phyloP scores from a whole-genome alignment of 2,113 vertebrate species.

The Seriola quinqueradiata region DNA sequence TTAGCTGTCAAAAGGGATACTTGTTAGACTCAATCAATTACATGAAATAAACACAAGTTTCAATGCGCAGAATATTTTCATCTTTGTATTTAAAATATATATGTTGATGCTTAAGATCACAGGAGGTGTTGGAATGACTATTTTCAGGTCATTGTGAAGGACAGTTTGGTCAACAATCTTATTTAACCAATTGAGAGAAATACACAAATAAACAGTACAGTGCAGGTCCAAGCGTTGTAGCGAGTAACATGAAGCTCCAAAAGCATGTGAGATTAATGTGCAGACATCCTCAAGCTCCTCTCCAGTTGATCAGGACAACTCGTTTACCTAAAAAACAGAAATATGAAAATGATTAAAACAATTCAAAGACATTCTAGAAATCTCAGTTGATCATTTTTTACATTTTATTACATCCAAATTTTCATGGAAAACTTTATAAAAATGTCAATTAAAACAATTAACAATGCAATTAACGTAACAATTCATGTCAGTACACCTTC shows the following conservation, averaged over 20 bases:
- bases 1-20: constrained; percentile 65
- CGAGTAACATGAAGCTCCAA: not conserved
- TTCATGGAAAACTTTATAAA: too few species aligned
- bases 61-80: constrained; percentile 32
- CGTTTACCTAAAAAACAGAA: constrained; percentile 49
- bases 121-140: not conserved
- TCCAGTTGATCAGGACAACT: constrained; percentile 4
- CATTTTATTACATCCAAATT: not conserved
- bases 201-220: constrained; percentile 8
- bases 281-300: not conserved
- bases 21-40: constrained; percentile 61
- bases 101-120: not conserved
- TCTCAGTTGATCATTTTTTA: not conserved
- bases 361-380: constrained; percentile 3
- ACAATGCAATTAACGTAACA: not conserved
- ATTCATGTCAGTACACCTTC: not conserved
- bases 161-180: constrained; percentile 2
- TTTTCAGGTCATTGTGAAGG: constrained; percentile 4
- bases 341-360: constrained; percentile 1
- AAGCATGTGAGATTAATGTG: not conserved
- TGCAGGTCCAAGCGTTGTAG: not conserved
- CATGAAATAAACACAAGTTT: constrained; percentile 49
- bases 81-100: constrained; percentile 10
- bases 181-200: not conserved
- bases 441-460: too few species aligned